Evolutionary conservation across 2,888 invertebrate genomes (phyloP).

Genomic region (Masnerella sp.): DNA sequence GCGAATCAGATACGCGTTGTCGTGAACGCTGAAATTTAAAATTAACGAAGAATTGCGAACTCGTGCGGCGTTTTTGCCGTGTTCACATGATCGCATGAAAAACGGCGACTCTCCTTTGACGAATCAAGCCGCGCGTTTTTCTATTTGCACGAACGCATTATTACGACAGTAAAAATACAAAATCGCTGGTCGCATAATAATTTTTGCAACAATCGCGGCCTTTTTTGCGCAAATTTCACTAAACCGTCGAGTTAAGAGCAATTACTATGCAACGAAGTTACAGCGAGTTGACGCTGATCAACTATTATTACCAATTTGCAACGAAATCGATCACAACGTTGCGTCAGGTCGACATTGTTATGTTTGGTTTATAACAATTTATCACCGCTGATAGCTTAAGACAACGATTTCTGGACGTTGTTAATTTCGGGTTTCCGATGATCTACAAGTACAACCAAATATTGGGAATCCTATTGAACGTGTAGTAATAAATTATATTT

Average conservation of each 20-base stretch:
- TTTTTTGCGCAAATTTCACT: slow-evolving; percentile 4
- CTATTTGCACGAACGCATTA: background rate
- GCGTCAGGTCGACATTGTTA: slow-evolving; percentile 13
- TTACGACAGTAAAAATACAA: background rate
- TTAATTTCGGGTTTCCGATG: background rate
- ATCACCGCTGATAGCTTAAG: slow-evolving; percentile 14
- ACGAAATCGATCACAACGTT: slow-evolving; percentile 5
- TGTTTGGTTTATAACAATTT: slow-evolving; percentile 29
- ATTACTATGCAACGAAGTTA: no score
- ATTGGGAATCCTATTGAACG: slow-evolving; percentile 7
- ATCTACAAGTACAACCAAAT: slow-evolving; percentile 10
- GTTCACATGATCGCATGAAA: slow-evolving; percentile 12
- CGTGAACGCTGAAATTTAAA: slow-evolving; percentile 1
- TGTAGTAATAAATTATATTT: slow-evolving; percentile 14
- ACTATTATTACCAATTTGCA: slow-evolving; percentile 9
- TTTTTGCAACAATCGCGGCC: slow-evolving; percentile 17
- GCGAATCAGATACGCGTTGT: slow-evolving; percentile 1
- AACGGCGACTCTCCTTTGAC: slow-evolving; percentile 8
- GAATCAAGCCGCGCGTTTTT: slow-evolving; percentile 1
- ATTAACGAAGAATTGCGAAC: slow-evolving; percentile 7
- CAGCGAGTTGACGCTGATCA: no score
- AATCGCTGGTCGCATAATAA: background rate
- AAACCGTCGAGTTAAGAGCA: background rate
- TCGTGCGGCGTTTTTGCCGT: slow-evolving; percentile 8
- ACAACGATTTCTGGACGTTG: slow-evolving; percentile 18